A percentile compares a stretch with the other conserved stretches of the same genome.
phyloP scores from a whole-genome alignment of 2,888 invertebrate genomes.

The Hydropsyche betteni region DNA sequence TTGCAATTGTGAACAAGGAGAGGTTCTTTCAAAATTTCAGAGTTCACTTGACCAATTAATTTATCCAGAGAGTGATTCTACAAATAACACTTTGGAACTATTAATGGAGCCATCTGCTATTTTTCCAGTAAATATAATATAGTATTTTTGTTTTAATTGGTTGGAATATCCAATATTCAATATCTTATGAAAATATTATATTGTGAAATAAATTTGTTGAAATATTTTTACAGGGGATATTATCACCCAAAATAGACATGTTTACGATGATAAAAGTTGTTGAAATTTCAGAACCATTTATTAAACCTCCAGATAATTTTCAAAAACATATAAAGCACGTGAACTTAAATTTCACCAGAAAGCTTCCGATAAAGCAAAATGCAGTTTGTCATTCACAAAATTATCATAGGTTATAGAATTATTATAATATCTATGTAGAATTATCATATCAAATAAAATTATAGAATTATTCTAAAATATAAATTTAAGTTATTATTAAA shows the following conservation, averaged over 20 bases:
- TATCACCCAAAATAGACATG: slow-evolving; percentile 77
- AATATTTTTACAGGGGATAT: slow-evolving; percentile 67
- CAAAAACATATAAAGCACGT: slow-evolving; percentile 48
- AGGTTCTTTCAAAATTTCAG: slow-evolving; percentile 71
- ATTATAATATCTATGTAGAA: background rate
- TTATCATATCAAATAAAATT: too few relatives aligned
- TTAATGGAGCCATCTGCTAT: slow-evolving; percentile 73
- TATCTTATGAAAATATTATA: slow-evolving; percentile 40
- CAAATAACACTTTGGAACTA: slow-evolving; percentile 71
- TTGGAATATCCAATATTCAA: slow-evolving; percentile 31
- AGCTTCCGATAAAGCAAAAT: slow-evolving; percentile 57
- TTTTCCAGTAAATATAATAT: slow-evolving; percentile 68
- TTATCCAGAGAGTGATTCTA: slow-evolving; percentile 69
- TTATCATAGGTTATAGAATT: slow-evolving; percentile 61
- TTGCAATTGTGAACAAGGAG: slow-evolving; percentile 59
- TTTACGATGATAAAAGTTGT: slow-evolving; percentile 74
- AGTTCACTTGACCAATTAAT: slow-evolving; percentile 72
- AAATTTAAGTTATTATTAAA: too few relatives aligned
- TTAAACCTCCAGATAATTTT: slow-evolving; percentile 51
- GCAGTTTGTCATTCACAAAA: slow-evolving; percentile 65
- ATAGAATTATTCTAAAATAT: too few relatives aligned
- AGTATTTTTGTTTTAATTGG: too few relatives aligned
- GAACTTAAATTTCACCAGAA: slow-evolving; percentile 54
- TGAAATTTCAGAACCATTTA: slow-evolving; percentile 62
- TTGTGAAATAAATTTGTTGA: too few relatives aligned